phyloP scores from a whole-genome alignment of 2,797 vertebrate species.

The Coregonus suidteri region DNA sequence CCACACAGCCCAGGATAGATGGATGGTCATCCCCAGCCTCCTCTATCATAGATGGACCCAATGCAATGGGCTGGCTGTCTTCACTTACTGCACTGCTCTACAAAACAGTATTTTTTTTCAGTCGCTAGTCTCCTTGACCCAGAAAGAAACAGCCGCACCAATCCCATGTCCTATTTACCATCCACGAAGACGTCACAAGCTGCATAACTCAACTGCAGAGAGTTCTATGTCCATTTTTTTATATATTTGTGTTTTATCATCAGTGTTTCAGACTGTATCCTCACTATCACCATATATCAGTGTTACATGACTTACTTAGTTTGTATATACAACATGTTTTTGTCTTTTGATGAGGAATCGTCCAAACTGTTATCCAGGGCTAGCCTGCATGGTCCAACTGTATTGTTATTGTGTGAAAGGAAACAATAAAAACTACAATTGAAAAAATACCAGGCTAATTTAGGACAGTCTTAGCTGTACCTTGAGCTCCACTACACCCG shows the following conservation, averaged over 20 bases:
- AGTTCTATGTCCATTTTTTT: constrained; percentile 41
- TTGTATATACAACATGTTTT: not conserved
- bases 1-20: constrained; percentile 43
- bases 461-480: constrained; percentile 18
- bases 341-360: not conserved
- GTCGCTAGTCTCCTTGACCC: constrained; percentile 76
- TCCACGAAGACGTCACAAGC: constrained; percentile 55
- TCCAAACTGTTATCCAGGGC: not conserved
- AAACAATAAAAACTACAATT: not conserved
- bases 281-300: not conserved
- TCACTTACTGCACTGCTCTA: constrained; percentile 60
- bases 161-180: constrained; percentile 54
- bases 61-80: constrained; percentile 38
- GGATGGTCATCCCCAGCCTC: constrained; percentile 47
- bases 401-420: not conserved
- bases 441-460: not conserved
- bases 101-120: constrained; percentile 62
- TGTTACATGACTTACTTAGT: not conserved
- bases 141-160: constrained; percentile 62
- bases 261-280: not conserved
- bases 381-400: not conserved
- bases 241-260: constrained; percentile 3
- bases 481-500: constrained; percentile 9
- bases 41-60: constrained; percentile 24
- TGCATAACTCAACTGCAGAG: constrained; percentile 46